These are phyloP conservation scores for Acrobasis consociella DNA, from an alignment of 2,888 invertebrate species.

Conservation along the genomic window DNA sequence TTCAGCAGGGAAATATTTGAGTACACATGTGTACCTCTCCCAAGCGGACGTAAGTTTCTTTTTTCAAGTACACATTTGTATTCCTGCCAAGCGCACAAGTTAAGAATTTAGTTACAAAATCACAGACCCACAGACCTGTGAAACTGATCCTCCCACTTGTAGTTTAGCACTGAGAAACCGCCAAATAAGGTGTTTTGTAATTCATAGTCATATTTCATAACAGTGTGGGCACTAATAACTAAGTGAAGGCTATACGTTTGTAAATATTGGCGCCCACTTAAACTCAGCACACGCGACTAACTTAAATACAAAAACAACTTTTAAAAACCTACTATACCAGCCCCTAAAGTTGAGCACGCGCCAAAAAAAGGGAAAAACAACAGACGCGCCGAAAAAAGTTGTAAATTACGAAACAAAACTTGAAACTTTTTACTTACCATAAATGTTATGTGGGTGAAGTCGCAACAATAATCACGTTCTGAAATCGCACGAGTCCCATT, in stretches of 20 bases:
- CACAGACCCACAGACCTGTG: not conserved
- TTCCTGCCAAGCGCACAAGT: too few species aligned
- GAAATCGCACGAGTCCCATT: slow-evolving; percentile 65
- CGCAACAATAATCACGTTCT: slow-evolving; percentile 63
- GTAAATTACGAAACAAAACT: slow-evolving; percentile 72
- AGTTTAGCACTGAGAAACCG: slow-evolving; percentile 8
- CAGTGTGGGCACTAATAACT: slow-evolving; percentile 11
- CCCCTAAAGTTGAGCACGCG: not conserved
- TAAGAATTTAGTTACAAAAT: not conserved
- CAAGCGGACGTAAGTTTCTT: too few species aligned
- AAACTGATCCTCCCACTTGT: not conserved
- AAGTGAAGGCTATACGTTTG: slow-evolving; percentile 16
- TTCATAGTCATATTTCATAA: slow-evolving; percentile 33
- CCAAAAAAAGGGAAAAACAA: slow-evolving; percentile 26
- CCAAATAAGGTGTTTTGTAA: slow-evolving; percentile 25
- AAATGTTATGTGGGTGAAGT: slow-evolving; percentile 78
- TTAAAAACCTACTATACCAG: slow-evolving; percentile 14
- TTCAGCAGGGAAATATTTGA: too few species aligned
- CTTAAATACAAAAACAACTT: not conserved
- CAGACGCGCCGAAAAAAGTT: slow-evolving; percentile 47
- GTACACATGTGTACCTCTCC: too few species aligned
- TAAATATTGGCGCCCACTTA: slow-evolving; percentile 7
- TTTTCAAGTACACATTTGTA: too few species aligned
- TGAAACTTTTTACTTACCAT: slow-evolving; percentile 78
- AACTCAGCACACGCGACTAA: not conserved